A percentile compares a stretch with the other conserved stretches of the same genome.
Evolutionary conservation across 1,140 invertebrate species (phyloP).

Genomic region (Anastrepha ludens): DNA sequence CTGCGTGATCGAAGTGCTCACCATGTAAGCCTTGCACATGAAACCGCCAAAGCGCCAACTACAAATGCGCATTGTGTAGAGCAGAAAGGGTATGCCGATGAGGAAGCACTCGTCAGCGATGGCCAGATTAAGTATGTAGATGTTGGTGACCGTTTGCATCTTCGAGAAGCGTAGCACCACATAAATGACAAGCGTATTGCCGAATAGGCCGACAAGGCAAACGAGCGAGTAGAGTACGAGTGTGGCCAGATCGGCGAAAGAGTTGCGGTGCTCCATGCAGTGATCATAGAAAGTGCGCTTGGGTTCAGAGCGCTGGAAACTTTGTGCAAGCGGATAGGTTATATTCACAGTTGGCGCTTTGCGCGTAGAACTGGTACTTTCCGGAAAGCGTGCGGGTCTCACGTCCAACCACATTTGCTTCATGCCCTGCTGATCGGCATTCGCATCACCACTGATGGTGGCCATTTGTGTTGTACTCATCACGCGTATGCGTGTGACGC

Average conservation of each 20-base stretch:
- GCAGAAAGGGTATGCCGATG: slow-evolving; percentile 93
- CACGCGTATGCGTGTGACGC: background rate
- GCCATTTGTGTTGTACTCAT: background rate
- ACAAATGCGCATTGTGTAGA: slow-evolving; percentile 88
- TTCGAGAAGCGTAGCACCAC: slow-evolving; percentile 95
- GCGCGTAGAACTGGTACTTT: background rate
- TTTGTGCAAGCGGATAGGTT: background rate
- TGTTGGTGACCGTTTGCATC: slow-evolving; percentile 98
- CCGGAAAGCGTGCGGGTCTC: background rate
- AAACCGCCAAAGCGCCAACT: slow-evolving; percentile 93
- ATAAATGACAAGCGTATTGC: slow-evolving; percentile 96
- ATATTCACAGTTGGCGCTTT: background rate
- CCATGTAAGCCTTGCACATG: slow-evolving; percentile 96
- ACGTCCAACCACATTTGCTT: background rate
- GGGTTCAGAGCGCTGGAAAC: background rate
- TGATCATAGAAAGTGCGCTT: slow-evolving; percentile 59
- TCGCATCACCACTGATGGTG: background rate
- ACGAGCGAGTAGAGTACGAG: slow-evolving; percentile 87
- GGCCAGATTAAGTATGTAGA: slow-evolving; percentile 96
- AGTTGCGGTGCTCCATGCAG: slow-evolving; percentile 72
- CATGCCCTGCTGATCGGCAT: background rate
- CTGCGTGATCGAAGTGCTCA: slow-evolving; percentile 95
- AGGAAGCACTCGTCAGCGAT: slow-evolving; percentile 96
- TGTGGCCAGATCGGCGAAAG: slow-evolving; percentile 60
- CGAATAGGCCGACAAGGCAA: slow-evolving; percentile 90